Evolutionary conservation across 2,888 invertebrate species (phyloP).

Genomic region (Argyra leucocephala): DNA sequence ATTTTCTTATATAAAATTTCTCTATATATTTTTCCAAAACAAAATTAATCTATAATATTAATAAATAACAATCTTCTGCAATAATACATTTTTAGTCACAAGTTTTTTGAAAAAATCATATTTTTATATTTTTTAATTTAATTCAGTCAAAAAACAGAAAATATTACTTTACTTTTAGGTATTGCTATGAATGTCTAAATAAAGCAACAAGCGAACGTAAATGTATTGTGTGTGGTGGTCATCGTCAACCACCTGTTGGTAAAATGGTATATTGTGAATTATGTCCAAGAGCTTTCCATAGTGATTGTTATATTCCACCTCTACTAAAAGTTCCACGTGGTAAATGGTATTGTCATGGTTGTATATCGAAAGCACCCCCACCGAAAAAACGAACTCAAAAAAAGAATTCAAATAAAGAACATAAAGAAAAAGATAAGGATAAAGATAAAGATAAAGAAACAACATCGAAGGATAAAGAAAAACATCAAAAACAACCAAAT

Average conservation of each 20-base stretch:
- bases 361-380: constrained; percentile 72
- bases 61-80: no score
- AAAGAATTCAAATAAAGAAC: constrained; percentile 48
- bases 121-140: no score
- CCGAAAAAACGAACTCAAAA: constrained; percentile 56
- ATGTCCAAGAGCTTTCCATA: constrained; percentile 85
- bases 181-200: constrained; percentile 90
- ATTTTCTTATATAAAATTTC: no score
- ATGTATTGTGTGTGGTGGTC: constrained; percentile 86
- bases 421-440: constrained; percentile 39
- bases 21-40: no score
- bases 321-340: constrained; percentile 71
- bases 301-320: constrained; percentile 85
- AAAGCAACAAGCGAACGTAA: constrained; percentile 86
- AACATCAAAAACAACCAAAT: constrained; percentile 11
- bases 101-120: no score
- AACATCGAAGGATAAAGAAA: constrained; percentile 11
- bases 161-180: constrained; percentile 52
- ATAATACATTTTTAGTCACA: no score
- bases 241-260: constrained; percentile 48
- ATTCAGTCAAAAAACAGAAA: no score
- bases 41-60: no score
- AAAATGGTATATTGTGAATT: constrained; percentile 77
- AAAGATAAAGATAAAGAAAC: constrained; percentile 25
- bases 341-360: constrained; percentile 84